Percentiles rank a stretch among this genome's conserved stretches.
phyloP scores from a whole-genome alignment of 2,888 invertebrate genomes.

The Andricus curvator region DNA sequence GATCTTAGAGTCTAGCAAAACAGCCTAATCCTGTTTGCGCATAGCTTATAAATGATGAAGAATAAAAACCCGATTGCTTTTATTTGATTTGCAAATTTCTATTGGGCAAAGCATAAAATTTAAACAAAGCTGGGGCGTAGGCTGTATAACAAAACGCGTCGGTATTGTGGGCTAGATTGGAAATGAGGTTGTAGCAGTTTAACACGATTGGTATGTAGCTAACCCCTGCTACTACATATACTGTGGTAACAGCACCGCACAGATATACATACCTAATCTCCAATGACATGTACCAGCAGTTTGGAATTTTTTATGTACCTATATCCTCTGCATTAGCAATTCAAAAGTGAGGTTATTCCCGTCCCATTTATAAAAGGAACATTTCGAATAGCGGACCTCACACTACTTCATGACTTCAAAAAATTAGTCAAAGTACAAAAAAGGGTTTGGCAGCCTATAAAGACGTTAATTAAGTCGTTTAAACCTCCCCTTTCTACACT shows the following conservation, averaged over 20 bases:
- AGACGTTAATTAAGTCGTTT: no score
- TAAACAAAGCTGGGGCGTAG: conserved; percentile 44
- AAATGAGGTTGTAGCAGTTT: conserved; percentile 47
- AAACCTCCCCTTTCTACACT: no score
- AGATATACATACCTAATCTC: conserved; percentile 11
- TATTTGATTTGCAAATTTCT: not conserved
- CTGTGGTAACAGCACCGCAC: not conserved
- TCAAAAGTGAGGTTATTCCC: not conserved
- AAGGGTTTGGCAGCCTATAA: no score
- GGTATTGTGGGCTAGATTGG: conserved; percentile 49
- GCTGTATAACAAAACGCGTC: conserved; percentile 50
- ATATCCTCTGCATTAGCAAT: conserved; percentile 5
- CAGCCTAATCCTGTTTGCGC: not conserved
- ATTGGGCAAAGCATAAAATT: conserved; percentile 48
- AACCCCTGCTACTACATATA: conserved; percentile 6
- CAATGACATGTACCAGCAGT: conserved; percentile 12
- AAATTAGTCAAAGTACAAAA: no score
- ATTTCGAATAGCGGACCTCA: no score
- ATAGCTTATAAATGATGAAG: not conserved
- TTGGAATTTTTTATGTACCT: conserved; percentile 17
- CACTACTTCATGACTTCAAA: no score
- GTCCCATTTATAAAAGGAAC: not conserved
- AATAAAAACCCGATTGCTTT: not conserved
- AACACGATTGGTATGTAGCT: conserved; percentile 47
- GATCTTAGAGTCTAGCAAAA: not conserved